phyloP scores from a whole-genome alignment of 2,888 invertebrate species.

The Odontomyia ornata region DNA sequence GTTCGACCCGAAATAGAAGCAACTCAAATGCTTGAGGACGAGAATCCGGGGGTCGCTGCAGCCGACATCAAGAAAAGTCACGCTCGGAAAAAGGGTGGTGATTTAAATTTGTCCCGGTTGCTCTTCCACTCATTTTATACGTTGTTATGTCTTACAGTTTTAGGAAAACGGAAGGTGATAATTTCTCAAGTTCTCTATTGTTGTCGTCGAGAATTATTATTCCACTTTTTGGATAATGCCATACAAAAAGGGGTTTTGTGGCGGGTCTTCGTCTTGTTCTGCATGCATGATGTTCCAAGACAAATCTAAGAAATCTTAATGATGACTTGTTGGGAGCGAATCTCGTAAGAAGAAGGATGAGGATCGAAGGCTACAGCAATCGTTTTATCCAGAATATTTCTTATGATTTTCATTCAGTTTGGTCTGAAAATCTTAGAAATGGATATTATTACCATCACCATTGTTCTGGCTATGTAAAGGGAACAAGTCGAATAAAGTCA shows the following conservation, averaged over 20 bases:
- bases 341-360: background rate
- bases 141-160: slow-evolving; percentile 31
- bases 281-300: slow-evolving; percentile 22
- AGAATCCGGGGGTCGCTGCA: background rate
- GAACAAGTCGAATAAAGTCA: slow-evolving; percentile 25
- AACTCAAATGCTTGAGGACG: background rate
- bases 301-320: slow-evolving; percentile 29
- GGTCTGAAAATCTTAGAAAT: slow-evolving; percentile 29
- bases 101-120: slow-evolving; percentile 50
- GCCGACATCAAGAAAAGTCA: background rate
- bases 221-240: slow-evolving; percentile 50
- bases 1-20: background rate
- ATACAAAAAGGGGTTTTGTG: slow-evolving; percentile 21
- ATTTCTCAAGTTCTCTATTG: slow-evolving; percentile 50
- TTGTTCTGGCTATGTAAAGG: background rate
- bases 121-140: slow-evolving; percentile 38
- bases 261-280: background rate
- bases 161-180: slow-evolving; percentile 50
- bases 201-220: slow-evolving; percentile 50
- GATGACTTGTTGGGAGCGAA: slow-evolving; percentile 4
- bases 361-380: slow-evolving; percentile 9
- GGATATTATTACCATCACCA: slow-evolving; percentile 33
- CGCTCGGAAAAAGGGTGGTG: slow-evolving; percentile 43
- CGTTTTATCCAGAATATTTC: slow-evolving; percentile 15
- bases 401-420: background rate